Evolutionary conservation across 2,888 invertebrate species (phyloP).

Genomic region (Pyrocoelia pectoralis): DNA sequence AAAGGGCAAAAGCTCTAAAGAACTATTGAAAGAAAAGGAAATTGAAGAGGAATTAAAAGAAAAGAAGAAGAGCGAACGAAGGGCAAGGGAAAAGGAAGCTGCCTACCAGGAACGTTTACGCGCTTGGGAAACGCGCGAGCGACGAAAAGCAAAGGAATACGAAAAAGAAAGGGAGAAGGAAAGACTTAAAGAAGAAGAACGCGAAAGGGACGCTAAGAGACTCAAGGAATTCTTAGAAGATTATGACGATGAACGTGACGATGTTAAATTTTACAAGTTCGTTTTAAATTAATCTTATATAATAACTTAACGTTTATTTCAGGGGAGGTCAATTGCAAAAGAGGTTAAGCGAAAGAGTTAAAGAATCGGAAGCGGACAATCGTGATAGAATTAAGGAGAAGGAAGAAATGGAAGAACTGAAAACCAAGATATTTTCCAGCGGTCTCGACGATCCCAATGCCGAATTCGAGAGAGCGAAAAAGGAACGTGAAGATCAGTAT

Average conservation of each 20-base stretch:
- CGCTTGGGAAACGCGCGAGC: slow-evolving; percentile 89
- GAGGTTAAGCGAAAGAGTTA: slow-evolving; percentile 89
- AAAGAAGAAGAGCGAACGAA: slow-evolving; percentile 87
- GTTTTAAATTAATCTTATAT: slow-evolving; percentile 39
- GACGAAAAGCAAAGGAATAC: slow-evolving; percentile 89
- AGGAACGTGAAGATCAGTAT: slow-evolving; percentile 83
- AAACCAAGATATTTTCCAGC: slow-evolving; percentile 75
- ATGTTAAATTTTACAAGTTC: slow-evolving; percentile 94
- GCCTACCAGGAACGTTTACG: slow-evolving; percentile 90
- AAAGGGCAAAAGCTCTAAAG: slow-evolving; percentile 64
- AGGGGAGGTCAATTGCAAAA: slow-evolving; percentile 88
- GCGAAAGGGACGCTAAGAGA: slow-evolving; percentile 90
- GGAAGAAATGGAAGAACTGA: slow-evolving; percentile 86
- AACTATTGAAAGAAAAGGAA: slow-evolving; percentile 78
- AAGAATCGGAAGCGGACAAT: slow-evolving; percentile 91
- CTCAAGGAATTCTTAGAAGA: slow-evolving; percentile 98
- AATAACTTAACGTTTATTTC: slow-evolving; percentile 18
- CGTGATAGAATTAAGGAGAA: slow-evolving; percentile 90
- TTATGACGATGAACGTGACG: slow-evolving; percentile 98
- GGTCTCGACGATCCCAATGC: slow-evolving; percentile 70
- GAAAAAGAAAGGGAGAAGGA: slow-evolving; percentile 89
- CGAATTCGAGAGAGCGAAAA: slow-evolving; percentile 72
- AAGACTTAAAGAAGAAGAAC: slow-evolving; percentile 83
- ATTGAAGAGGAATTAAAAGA: slow-evolving; percentile 94
- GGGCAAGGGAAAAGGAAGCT: slow-evolving; percentile 93